Evolutionary conservation across 2,113 vertebrate genomes (phyloP).

Genomic region (Lamprologus tigripictilis): DNA sequence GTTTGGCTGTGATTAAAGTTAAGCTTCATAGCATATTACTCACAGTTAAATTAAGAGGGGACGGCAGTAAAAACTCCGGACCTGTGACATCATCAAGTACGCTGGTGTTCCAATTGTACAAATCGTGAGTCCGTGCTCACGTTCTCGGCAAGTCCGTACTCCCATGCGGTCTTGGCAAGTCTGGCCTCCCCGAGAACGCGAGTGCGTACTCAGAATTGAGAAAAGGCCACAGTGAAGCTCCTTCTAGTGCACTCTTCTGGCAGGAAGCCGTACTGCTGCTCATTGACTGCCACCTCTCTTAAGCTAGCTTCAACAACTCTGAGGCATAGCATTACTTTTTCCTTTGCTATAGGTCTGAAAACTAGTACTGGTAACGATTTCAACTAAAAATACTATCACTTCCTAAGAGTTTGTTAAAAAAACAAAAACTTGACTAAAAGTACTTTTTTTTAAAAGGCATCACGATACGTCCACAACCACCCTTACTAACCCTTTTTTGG

Average conservation of each 20-base stretch:
- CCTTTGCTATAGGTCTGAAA: neutral
- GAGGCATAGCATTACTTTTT: neutral
- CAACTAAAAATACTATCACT: neutral
- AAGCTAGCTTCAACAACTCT: neutral
- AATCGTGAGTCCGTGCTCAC: neutral
- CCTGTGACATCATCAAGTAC: neutral
- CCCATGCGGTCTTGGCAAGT: neutral
- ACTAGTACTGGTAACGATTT: neutral
- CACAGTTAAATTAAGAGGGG: neutral
- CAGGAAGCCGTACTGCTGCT: neutral
- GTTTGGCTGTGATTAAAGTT: no score
- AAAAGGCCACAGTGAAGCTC: neutral
- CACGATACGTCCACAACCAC: neutral
- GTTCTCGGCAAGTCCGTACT: neutral
- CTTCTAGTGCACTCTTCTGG: neutral
- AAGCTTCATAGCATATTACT: neutral
- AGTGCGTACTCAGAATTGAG: neutral
- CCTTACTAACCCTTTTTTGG: neutral
- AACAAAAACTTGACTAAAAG: neutral
- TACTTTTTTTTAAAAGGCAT: neutral
- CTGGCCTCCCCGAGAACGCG: rapidly evolving
- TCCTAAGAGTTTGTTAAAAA: neutral
- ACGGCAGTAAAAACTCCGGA: neutral
- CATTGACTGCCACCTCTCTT: neutral
- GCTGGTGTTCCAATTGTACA: neutral